Evolutionary conservation across 2,113 vertebrate species (phyloP), one percentile per base, ranked within the genome.

Genomic region (Myiozetetes cayanensis): DNA sequence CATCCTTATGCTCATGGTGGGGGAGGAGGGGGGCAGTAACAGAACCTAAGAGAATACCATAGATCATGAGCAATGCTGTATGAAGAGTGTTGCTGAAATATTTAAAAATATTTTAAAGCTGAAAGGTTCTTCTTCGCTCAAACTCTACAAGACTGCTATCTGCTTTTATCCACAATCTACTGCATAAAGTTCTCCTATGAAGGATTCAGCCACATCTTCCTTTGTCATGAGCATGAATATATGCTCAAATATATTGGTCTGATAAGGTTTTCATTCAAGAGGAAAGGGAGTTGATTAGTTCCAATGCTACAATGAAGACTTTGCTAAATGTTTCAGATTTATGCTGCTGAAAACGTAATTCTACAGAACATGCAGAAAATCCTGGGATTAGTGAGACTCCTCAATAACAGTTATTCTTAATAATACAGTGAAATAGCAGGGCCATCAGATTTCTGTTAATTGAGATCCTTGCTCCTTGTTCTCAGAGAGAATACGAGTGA

Each of bases 21-120:
- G 5, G 14, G 4, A 39, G 17, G 30, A 46, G 4, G 2, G 17
- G 12, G 8, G 5, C 21, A 39, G 16, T 5, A 47, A 12, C 6
- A 72, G 52, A 79, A 59, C 25, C 59, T 28, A 81, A 84, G 7
- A 70, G 12, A 23, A 71, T 43, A 59, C 6, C 20, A 52, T 3
- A 73, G 22, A 23, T 17, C 0, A 1, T 65, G 35, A 80, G 24
- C 28, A 52, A 37, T 24, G 11, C 30, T 24, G 8, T 18, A 44
- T 10, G 12, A 84, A 58, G 30, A 70, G 28, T 4, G 11, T 22
- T 74, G 55, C 30, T 63, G 66, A 78, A 87, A 82, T 44, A 47
- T 17, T 83, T 16, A 0, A 70, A 68, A 75, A 20, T 79, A 16
- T 28, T 85, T 83, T 80, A 28, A 79, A 59, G 14, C 6, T 17